Evolutionary conservation across 2,113 vertebrate genomes (phyloP).

Genomic region (Anarrhichthys ocellatus): DNA sequence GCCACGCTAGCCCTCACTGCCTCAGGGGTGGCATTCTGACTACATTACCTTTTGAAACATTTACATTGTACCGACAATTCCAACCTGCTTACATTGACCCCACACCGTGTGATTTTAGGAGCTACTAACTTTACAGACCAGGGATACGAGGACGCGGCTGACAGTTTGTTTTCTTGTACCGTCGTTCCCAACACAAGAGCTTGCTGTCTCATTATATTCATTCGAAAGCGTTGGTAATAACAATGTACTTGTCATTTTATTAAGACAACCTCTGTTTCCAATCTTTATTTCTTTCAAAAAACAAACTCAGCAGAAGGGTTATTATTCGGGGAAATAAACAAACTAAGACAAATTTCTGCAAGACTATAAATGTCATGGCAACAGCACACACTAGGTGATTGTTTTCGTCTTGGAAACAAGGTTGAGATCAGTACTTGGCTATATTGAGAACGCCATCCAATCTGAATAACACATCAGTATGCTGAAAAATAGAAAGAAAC

Average conservation of each 20-base stretch:
- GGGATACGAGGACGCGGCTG: too few species aligned
- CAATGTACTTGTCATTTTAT: constrained; percentile 16
- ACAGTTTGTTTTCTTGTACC: too few species aligned
- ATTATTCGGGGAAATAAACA: constrained; percentile 50
- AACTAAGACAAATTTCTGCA: constrained; percentile 32
- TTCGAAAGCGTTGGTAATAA: background rate
- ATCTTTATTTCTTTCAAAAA: background rate
- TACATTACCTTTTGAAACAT: background rate
- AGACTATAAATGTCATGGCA: constrained; percentile 61
- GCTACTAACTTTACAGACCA: too few species aligned
- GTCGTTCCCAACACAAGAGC: too few species aligned
- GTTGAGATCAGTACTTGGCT: constrained; percentile 45
- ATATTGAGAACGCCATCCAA: constrained; percentile 43
- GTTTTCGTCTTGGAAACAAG: constrained; percentile 43
- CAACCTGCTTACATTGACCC: background rate
- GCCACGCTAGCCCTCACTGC: background rate
- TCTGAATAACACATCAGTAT: constrained; percentile 40
- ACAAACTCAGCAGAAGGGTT: constrained; percentile 7
- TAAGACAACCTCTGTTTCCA: background rate
- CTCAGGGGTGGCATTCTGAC: background rate
- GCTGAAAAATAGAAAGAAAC: constrained; percentile 26
- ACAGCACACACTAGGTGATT: constrained; percentile 63
- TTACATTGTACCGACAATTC: background rate
- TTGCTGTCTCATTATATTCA: background rate
- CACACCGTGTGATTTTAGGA: too few species aligned